A percentile compares a stretch with the other conserved stretches of the same genome.
phyloP scores from a whole-genome alignment of 2,113 vertebrate species.

The Cacatua alba region DNA sequence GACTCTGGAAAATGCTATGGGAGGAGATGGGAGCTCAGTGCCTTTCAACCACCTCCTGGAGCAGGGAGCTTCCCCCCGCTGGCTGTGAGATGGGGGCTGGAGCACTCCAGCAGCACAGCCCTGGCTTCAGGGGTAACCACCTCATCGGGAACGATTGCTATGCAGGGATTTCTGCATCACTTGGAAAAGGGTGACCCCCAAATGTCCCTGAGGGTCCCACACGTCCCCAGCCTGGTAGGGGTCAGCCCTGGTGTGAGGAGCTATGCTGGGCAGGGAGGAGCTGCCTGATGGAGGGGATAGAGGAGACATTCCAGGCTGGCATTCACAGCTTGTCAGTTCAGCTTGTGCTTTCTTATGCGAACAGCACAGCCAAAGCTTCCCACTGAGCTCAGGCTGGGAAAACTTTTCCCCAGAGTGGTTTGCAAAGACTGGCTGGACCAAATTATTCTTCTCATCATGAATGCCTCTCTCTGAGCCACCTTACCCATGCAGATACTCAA shows the following conservation, averaged over 20 bases:
- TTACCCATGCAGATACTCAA: conserved; percentile 53
- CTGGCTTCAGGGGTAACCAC: not conserved
- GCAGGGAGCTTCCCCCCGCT: not conserved
- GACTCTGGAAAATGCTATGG: not conserved
- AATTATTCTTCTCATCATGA: conserved; percentile 55
- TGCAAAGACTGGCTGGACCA: conserved; percentile 44
- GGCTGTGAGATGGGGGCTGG: not conserved
- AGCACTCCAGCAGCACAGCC: not conserved
- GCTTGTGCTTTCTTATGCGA: not conserved
- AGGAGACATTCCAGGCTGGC: not conserved
- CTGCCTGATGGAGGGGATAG: not conserved
- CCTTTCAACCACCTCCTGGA: not conserved
- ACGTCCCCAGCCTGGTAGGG: accelerated
- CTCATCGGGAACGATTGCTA: accelerated
- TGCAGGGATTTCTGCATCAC: accelerated
- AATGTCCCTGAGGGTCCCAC: accelerated
- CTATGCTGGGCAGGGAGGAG: not conserved
- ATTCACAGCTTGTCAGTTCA: not conserved
- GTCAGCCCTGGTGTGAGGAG: not conserved
- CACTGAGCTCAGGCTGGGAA: not conserved
- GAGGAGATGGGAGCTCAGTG: not conserved
- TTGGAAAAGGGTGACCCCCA: not conserved
- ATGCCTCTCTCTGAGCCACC: conserved; percentile 44
- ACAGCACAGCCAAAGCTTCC: not conserved
- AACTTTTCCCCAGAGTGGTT: conserved; percentile 50